These are phyloP conservation scores for Acrocephalus scirpaceus DNA, from an alignment of 2,797 vertebrate genomes.

Conservation along the genomic window DNA sequence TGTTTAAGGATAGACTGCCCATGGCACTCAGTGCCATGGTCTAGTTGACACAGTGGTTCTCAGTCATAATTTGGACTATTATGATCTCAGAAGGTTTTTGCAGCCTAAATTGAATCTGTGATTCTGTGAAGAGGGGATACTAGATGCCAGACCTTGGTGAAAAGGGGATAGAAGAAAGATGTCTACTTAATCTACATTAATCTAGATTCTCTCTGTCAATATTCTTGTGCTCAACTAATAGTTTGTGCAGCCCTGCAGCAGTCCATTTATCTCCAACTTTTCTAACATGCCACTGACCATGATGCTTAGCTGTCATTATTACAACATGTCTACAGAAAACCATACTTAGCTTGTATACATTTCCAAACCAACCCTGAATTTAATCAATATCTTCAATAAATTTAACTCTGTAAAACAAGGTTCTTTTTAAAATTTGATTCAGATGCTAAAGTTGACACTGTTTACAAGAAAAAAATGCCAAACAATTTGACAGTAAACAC, in stretches of 20 bases:
- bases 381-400: neutral
- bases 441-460: neutral
- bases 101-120: neutral
- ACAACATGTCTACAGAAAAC: neutral
- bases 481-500: neutral
- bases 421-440: neutral
- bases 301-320: neutral
- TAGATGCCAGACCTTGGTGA: neutral
- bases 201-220: neutral
- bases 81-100: neutral
- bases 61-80: neutral
- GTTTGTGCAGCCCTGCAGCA: neutral
- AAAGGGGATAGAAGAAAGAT: neutral
- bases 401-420: neutral
- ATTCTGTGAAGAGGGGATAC: neutral
- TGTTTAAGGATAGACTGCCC: neutral
- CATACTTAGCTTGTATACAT: neutral
- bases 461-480: neutral
- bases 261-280: neutral
- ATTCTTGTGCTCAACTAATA: neutral
- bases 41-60: neutral
- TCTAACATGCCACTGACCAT: neutral
- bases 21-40: fast-evolving
- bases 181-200: neutral
- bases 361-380: neutral